These are phyloP conservation scores for Popillia japonica DNA, from an alignment of 1,140 invertebrate genomes.

Conservation along the genomic window DNA sequence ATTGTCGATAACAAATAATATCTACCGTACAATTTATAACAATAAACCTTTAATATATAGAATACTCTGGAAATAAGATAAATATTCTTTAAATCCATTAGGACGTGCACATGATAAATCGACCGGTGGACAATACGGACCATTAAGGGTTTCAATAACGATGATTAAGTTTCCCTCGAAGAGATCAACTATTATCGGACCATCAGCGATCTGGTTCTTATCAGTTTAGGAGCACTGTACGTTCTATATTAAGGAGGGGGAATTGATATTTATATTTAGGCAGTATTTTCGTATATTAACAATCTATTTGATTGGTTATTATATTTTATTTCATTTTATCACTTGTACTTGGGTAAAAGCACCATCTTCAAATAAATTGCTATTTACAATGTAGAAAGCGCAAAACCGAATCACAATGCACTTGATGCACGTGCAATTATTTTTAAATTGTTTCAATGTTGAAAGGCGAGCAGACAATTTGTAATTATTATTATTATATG, in stretches of 20 bases:
- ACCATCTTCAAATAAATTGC: background rate
- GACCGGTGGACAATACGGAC: conserved; percentile 58
- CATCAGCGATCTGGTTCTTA: conserved; percentile 28
- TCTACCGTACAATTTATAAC: background rate
- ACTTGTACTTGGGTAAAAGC: background rate
- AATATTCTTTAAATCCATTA: conserved; percentile 52
- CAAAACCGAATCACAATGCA: background rate
- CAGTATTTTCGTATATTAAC: too few species aligned
- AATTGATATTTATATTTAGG: conserved; percentile 26
- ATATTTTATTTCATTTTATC: background rate
- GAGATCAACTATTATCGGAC: conserved; percentile 27
- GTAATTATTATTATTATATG: background rate
- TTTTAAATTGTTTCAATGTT: background rate
- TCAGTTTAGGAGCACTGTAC: background rate
- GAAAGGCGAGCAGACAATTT: background rate
- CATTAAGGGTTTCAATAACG: conserved; percentile 59
- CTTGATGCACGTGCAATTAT: background rate
- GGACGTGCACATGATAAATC: conserved; percentile 55
- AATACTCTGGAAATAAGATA: conserved; percentile 44
- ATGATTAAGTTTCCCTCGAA: conserved; percentile 53
- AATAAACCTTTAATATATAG: conserved; percentile 26
- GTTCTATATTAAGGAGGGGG: background rate
- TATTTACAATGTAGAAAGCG: background rate
- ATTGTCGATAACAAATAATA: background rate
- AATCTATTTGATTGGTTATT: conserved; percentile 1